Evolutionary conservation across 2,797 vertebrate species (phyloP).

Genomic region (Aldrovandia affinis): DNA sequence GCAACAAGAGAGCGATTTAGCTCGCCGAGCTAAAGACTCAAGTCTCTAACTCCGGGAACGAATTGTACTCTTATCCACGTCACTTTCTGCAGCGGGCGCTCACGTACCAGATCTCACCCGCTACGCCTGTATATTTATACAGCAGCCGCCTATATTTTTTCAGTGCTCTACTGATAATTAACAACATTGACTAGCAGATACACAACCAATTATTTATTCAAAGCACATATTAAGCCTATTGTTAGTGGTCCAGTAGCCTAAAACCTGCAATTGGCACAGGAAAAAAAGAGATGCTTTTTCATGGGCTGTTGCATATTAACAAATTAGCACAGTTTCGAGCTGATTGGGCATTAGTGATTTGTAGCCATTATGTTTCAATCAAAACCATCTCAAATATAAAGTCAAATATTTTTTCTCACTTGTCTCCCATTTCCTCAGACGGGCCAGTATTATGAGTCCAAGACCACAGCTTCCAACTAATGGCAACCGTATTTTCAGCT

Average conservation of each 20-base stretch:
- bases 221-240: background rate
- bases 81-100: too few relatives aligned
- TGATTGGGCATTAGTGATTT: constrained; percentile 6
- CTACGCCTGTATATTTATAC: too few relatives aligned
- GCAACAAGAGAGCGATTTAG: too few relatives aligned
- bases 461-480: background rate
- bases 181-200: background rate
- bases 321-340: background rate
- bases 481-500: too few relatives aligned
- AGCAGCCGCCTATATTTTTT: background rate
- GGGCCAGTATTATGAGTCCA: background rate
- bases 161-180: background rate
- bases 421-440: background rate
- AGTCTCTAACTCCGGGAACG: too few relatives aligned
- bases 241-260: background rate
- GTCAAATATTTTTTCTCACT: background rate
- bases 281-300: background rate
- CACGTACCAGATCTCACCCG: too few relatives aligned
- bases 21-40: too few relatives aligned
- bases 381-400: background rate
- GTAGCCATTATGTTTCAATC: constrained; percentile 3
- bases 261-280: background rate
- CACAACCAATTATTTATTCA: background rate
- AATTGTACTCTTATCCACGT: too few relatives aligned
- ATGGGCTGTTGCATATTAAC: background rate